Percentiles rank a stretch among this genome's conserved stretches.
These are phyloP conservation scores for Epinephelus lanceolatus DNA, from an alignment of 2,113 vertebrate species.

Conservation along the genomic window DNA sequence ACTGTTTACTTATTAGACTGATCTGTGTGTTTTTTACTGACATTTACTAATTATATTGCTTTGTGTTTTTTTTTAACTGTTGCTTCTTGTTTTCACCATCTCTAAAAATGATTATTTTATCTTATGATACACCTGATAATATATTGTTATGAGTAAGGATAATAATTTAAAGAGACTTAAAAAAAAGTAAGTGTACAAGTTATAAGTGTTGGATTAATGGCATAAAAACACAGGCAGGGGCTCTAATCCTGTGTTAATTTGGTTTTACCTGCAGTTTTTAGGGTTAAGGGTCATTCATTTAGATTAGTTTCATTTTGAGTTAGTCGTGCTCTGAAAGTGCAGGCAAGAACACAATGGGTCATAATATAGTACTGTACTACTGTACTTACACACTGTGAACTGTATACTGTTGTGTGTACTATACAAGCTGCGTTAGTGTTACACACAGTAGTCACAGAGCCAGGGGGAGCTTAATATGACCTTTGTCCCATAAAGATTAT, in stretches of 20 bases:
- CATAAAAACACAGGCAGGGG: neutral
- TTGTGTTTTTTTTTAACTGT: too few relatives aligned
- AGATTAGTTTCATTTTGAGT: conserved; percentile 1
- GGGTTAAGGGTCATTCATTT: neutral
- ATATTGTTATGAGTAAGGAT: neutral
- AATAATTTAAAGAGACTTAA: neutral
- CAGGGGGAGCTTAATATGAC: neutral
- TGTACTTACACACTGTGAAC: neutral
- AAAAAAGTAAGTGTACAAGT: neutral
- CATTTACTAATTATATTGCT: too few relatives aligned
- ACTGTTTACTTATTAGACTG: too few relatives aligned
- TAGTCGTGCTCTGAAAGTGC: neutral
- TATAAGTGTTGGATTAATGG: neutral
- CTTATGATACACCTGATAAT: neutral
- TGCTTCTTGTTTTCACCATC: too few relatives aligned
- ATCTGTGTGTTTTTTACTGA: too few relatives aligned
- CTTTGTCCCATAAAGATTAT: conserved; percentile 3
- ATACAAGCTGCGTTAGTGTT: neutral
- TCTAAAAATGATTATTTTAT: too few relatives aligned
- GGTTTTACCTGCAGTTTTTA: conserved; percentile 20
- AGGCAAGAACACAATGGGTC: neutral
- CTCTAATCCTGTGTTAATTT: conserved; percentile 35
- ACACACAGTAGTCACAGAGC: neutral
- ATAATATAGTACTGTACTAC: neutral
- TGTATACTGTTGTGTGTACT: neutral